Percentiles rank a stretch among this genome's conserved stretches.
Evolutionary conservation across 2,113 vertebrate species (phyloP).

Genomic region (Cyprinus carpio): DNA sequence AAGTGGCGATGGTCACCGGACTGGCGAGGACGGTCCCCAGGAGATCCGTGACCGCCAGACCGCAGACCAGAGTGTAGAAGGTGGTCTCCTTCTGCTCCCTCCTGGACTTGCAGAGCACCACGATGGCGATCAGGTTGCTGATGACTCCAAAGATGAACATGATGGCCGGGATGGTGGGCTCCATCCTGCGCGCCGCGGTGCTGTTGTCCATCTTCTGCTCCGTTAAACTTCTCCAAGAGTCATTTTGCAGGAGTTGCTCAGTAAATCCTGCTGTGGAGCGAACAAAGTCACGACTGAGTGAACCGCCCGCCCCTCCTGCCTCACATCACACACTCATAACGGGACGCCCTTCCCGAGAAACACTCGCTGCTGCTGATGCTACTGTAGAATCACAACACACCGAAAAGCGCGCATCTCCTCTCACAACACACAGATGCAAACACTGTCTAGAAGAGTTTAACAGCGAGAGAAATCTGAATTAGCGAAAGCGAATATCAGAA

Average conservation of each 20-base stretch:
- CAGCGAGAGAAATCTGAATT: too few species aligned
- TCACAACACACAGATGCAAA: too few species aligned
- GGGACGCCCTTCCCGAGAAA: not conserved
- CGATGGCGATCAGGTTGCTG: constrained; percentile 93
- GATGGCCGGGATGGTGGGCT: constrained; percentile 87
- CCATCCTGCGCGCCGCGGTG: constrained; percentile 54
- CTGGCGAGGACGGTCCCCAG: constrained; percentile 93
- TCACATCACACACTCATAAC: not conserved
- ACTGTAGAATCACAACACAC: too few species aligned
- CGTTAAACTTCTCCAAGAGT: too few species aligned
- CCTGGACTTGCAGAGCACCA: constrained; percentile 90
- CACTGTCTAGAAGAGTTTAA: too few species aligned
- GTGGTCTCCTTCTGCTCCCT: constrained; percentile 96
- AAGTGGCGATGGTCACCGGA: constrained; percentile 93
- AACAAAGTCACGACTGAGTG: not conserved
- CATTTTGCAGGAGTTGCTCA: not conserved
- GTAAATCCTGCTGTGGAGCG: not conserved
- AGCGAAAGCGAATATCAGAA: too few species aligned
- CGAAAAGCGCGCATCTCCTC: too few species aligned
- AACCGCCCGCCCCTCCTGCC: not conserved
- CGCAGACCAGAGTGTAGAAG: constrained; percentile 96
- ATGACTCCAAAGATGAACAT: constrained; percentile 98
- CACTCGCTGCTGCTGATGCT: not conserved
- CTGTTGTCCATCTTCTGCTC: not conserved
- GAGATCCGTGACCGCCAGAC: constrained; percentile 92